Evolutionary conservation across 2,797 vertebrate species (phyloP), one percentile per base, ranked within the genome.

Genomic region (Staurois parvus): DNA sequence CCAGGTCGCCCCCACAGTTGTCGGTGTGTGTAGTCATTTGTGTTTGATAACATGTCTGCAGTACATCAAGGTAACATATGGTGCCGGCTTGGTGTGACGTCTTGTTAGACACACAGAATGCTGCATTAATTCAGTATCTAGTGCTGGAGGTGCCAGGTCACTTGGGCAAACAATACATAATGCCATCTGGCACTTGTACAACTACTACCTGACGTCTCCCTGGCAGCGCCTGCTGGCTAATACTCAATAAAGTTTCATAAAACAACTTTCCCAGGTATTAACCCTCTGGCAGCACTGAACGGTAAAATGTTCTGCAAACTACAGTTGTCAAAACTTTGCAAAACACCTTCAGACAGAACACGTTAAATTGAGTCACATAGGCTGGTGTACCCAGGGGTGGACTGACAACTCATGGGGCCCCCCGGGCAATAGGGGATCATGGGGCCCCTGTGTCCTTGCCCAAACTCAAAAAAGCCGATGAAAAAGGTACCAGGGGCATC

Each of bases 61-160:
- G n/a, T 66, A 26, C 64, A 66, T 29, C n/a, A 12, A 26, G 64
- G 64, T 66, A 66, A 29, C 64, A 66, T 66, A 66, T 66, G 64
- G n/a, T 29, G 64, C 64, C 10, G 26, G n/a, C 10, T 15, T 29
- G 64, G n/a, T 29, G 64, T 66, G n/a, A 66, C 64, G 64, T 66
- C 64, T 66, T 4, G 10, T 29, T 26, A 66, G 64, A 66, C 64
- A 28, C 26, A 66, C 64, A 26, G 11, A 66, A 66, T 29, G 64
- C 26, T 26, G 64, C 64, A 66, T 29, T 66, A 26, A 66, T 66
- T 26, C n/a, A 29, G 26, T 29, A 66, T 26, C 9, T 29, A 5
- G 64, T 29, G 64, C n/a, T 66, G 64, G 4, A 66, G 64, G 64
- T 80, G 78, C 42, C 37, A 45, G 62, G 64, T 66, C 76, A 80